Evolutionary conservation across 2,888 invertebrate genomes (phyloP).

Genomic region (Nemurella pictetii): DNA sequence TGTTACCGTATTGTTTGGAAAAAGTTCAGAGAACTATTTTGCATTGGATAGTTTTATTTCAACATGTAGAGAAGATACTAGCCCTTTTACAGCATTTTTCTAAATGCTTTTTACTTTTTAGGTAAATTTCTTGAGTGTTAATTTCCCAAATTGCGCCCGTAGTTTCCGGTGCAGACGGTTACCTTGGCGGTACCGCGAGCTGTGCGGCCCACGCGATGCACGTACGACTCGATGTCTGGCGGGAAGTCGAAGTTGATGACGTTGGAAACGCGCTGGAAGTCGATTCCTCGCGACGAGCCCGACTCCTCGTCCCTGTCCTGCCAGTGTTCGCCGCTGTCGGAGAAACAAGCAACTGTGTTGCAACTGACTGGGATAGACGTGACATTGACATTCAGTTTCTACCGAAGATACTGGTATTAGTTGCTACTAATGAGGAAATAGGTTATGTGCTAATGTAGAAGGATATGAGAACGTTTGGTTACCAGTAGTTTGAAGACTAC

Average conservation of each 20-base stretch:
- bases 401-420: no score
- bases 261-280: slow-evolving; percentile 96
- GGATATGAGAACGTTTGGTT: no score
- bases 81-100: neutral
- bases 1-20: no score
- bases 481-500: no score
- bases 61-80: no score
- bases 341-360: no score
- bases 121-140: neutral
- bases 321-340: neutral
- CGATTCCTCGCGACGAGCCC: slow-evolving; percentile 95
- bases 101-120: neutral
- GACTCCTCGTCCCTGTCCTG: slow-evolving; percentile 81
- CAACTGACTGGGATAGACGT: no score
- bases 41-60: no score
- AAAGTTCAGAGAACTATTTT: no score
- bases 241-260: slow-evolving; percentile 99
- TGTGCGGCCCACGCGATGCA: slow-evolving; percentile 93
- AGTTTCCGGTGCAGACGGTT: slow-evolving; percentile 26
- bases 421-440: no score
- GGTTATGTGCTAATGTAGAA: no score
- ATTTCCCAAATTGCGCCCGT: neutral
- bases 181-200: slow-evolving; percentile 84
- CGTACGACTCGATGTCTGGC: slow-evolving; percentile 81
- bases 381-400: no score